Evolutionary conservation across 2,797 vertebrate species (phyloP).

Genomic region (Bryconaethiops microstoma): DNA sequence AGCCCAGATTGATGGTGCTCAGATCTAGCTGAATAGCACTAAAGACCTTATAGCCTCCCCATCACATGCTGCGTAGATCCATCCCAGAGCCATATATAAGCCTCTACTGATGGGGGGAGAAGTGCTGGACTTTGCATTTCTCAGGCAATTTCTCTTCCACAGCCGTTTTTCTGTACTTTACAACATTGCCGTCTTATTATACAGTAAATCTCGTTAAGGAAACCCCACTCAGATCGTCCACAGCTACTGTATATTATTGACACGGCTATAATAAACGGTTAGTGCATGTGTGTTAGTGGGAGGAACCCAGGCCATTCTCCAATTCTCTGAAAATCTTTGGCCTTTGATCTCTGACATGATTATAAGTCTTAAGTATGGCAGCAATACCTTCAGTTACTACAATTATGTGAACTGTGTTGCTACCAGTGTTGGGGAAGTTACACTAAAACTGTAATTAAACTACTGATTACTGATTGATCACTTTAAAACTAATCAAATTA

Average conservation of each 20-base stretch:
- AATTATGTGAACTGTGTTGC: background rate
- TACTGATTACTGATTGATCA: too few relatives aligned
- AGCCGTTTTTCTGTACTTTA: constrained; percentile 41
- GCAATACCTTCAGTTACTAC: too few relatives aligned
- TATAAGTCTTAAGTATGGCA: background rate
- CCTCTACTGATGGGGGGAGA: constrained; percentile 4
- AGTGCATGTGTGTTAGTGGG: constrained; percentile 22
- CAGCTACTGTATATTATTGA: background rate
- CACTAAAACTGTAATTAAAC: too few relatives aligned
- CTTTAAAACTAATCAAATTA: too few relatives aligned
- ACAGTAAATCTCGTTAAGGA: constrained; percentile 19
- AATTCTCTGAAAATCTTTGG: background rate
- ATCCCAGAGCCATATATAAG: constrained; percentile 19
- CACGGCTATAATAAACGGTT: background rate
- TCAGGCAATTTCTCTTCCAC: constrained; percentile 9
- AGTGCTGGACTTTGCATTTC: constrained; percentile 37
- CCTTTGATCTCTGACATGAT: background rate
- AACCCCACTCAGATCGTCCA: background rate
- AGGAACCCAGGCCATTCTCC: constrained; percentile 25
- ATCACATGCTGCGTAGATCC: constrained; percentile 26
- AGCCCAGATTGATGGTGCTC: constrained; percentile 20
- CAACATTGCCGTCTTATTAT: constrained; percentile 37
- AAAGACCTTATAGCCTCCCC: constrained; percentile 3
- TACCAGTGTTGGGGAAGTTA: too few relatives aligned
- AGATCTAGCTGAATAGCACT: constrained; percentile 5